Conservation (phyloP, 2,797 vertebrate species). For the Malurus splendens region DNA sequence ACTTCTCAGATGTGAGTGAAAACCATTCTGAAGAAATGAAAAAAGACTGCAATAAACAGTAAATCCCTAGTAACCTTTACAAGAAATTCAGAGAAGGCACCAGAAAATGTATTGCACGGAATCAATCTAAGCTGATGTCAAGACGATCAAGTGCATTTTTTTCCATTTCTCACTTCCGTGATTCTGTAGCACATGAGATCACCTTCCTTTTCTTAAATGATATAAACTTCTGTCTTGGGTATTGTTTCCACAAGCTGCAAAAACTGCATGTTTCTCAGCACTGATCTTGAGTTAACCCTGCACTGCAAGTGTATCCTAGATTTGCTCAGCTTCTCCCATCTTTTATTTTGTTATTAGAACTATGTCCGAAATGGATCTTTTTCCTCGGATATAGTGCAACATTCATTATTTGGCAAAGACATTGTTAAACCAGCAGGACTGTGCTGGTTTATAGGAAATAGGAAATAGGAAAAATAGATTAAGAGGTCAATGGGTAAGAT, state of each 20-base stretch:
- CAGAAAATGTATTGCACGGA: neutral
- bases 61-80: neutral
- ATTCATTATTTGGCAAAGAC: neutral
- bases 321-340: neutral
- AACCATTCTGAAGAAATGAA: neutral
- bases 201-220: conserved; percentile 24
- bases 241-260: neutral
- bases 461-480: neutral
- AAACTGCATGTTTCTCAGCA: neutral
- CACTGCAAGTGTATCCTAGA: fast-evolving
- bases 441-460: neutral
- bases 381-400: neutral
- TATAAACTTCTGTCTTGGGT: neutral
- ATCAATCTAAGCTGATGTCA: neutral
- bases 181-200: conserved; percentile 1
- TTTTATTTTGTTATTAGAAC: neutral
- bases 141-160: neutral
- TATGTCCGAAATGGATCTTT: neutral
- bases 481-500: neutral
- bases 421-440: neutral
- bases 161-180: neutral
- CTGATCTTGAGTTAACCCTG: neutral
- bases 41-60: neutral
- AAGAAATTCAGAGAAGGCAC: neutral
- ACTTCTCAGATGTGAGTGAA: neutral